Evolutionary conservation across 2,888 invertebrate species (phyloP), one percentile per base, ranked within the genome.

Genomic region (Agonopterix arenella): DNA sequence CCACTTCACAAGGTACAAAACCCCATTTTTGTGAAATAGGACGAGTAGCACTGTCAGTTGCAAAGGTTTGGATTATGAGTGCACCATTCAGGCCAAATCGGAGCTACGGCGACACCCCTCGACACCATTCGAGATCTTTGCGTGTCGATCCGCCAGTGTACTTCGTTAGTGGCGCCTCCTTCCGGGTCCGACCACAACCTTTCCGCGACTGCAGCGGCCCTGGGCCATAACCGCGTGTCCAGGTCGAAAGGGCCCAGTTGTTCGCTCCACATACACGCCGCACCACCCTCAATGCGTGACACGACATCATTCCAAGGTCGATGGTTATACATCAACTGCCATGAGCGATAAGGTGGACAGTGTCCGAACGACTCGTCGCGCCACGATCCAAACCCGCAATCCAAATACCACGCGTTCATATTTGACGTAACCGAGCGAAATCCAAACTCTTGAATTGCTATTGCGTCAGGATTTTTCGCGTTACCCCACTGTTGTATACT

Each of bases 361-460:
- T 96, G 95, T 1, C 95, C 96, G 60, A 95, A 95, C 1, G 95
- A 94, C 18, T 92, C 92, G 69, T 95, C 93, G 18, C 95, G 90
- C 96, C 96, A 96, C 55, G 93, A 93, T 0, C 95, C 96, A 73
- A 95, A 95, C 1, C 96, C 96, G 70, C 96, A 96, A 75, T 96
- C 96, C 58, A 96, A 89, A 78, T 96, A 96, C 95, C 95, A 95
- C 3, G 95, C 95, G 73, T 96, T 95, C 51, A 96, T 96, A 78
- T 96, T 96, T n/a, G 96, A 96, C 52, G 96, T 80, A 50, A 96
- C 93, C 46, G 95, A 89, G 49, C 93, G 92, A 78, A 93, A 96
- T 1, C 96, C 96, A 49, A 93, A 93, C 58, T 94, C 92, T 18
- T 96, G 80, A 4, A 96, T 89, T 53, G 94, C 94, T 4, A 92